Conservation (phyloP, 2,797 vertebrate species). For the Melanotaenia nigrans region DNA sequence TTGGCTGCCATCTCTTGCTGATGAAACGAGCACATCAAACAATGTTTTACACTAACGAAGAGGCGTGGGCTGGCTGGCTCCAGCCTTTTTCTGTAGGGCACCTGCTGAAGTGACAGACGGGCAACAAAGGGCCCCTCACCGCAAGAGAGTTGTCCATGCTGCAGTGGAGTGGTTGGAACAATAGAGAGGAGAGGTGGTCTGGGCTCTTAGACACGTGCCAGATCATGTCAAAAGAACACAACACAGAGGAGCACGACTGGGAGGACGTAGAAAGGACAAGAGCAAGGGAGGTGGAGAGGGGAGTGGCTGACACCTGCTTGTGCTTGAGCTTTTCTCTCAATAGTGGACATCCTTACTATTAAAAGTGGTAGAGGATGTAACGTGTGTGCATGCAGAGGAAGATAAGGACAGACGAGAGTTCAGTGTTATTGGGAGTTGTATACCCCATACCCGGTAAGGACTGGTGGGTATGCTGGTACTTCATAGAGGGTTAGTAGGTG, state of each 20-base stretch:
- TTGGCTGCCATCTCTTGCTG: conserved; percentile 63
- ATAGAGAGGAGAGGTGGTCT: conserved; percentile 76
- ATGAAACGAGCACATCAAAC: conserved; percentile 82
- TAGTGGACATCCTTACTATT: conserved; percentile 58
- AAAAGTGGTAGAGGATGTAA: conserved; percentile 19
- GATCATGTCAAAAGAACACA: conserved; percentile 66
- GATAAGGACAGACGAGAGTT: conserved; percentile 43
- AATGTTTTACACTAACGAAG: conserved; percentile 72
- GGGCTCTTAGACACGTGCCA: conserved; percentile 80
- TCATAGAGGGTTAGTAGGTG: conserved; percentile 40
- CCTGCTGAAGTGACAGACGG: conserved; percentile 83
- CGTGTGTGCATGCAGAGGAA: conserved; percentile 40
- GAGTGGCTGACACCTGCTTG: conserved; percentile 82
- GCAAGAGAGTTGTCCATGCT: conserved; percentile 68
- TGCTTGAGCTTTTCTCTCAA: conserved; percentile 77
- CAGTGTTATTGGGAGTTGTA: conserved; percentile 41
- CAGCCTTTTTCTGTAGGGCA: conserved; percentile 80
- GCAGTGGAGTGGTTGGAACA: conserved; percentile 74
- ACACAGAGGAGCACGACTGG: conserved; percentile 34
- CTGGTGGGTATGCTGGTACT: conserved; percentile 36
- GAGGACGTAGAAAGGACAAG: conserved; percentile 46
- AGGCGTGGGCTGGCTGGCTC: conserved; percentile 53
- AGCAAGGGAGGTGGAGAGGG: conserved; percentile 22
- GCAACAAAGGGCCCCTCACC: conserved; percentile 74
- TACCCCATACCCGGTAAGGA: conserved; percentile 36